Evolutionary conservation across 2,113 vertebrate species (phyloP).

Genomic region (Austrofundulus limnaeus): DNA sequence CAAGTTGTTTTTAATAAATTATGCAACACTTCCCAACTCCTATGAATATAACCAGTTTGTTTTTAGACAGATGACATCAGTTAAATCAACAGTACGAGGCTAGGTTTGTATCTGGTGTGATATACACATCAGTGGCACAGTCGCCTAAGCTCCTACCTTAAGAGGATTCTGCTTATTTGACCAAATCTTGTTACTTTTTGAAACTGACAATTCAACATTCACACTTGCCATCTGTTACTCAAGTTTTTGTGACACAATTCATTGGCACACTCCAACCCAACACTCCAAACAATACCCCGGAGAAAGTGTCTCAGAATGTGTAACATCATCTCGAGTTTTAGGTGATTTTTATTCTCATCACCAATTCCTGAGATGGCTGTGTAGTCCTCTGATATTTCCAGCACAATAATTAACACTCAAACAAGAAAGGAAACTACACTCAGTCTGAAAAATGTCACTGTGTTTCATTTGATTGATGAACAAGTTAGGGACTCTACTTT

Average conservation of each 20-base stretch:
- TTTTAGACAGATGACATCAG: background rate
- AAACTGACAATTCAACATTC: slow-evolving; percentile 3
- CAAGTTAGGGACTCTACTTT: too few species aligned
- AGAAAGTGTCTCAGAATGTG: slow-evolving; percentile 2
- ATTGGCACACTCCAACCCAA: background rate
- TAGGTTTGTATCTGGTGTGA: too few species aligned
- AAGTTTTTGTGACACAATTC: background rate
- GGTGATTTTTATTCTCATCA: background rate
- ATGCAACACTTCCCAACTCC: background rate
- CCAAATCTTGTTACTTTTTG: background rate
- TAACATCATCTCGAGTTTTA: background rate
- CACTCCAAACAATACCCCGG: background rate
- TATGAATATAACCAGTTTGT: slow-evolving; percentile 3
- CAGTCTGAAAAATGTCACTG: too few species aligned
- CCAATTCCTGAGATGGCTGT: background rate
- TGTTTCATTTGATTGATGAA: too few species aligned
- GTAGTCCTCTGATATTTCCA: background rate
- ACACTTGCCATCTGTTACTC: background rate
- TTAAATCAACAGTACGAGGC: background rate
- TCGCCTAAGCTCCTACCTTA: background rate
- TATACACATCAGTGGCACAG: background rate
- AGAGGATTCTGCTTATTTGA: background rate
- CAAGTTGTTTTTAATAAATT: background rate
- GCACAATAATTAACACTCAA: background rate
- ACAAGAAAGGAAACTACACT: background rate